phyloP scores from a whole-genome alignment of 2,797 vertebrate species.

The Fistularia commersonii region DNA sequence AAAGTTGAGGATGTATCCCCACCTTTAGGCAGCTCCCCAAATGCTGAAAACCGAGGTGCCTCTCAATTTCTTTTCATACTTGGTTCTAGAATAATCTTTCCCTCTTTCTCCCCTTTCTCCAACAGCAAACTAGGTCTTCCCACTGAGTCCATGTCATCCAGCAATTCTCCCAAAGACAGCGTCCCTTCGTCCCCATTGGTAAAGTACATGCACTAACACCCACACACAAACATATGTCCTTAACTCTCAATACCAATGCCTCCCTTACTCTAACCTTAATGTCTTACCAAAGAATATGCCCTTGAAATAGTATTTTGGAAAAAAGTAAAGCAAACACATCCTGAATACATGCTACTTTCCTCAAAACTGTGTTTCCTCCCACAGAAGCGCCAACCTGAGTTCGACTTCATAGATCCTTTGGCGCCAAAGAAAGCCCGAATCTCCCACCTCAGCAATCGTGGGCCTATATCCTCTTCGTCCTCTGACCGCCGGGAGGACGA shows the following conservation, averaged over 20 bases:
- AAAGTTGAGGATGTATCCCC: too few species aligned
- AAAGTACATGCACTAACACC: slow-evolving; percentile 22
- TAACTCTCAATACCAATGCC: too few species aligned
- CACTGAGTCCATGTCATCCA: slow-evolving; percentile 66
- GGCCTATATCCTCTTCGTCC: slow-evolving; percentile 59
- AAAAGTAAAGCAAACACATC: too few species aligned
- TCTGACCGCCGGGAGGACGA: slow-evolving; percentile 71
- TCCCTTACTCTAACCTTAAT: too few species aligned
- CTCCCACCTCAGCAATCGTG: slow-evolving; percentile 81
- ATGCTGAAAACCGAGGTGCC: too few species aligned
- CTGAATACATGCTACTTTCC: background rate
- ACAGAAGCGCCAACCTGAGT: slow-evolving; percentile 80
- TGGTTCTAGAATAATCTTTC: background rate
- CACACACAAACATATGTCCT: too few species aligned
- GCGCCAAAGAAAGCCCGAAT: slow-evolving; percentile 86
- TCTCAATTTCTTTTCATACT: background rate
- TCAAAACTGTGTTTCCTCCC: slow-evolving; percentile 8
- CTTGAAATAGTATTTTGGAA: too few species aligned
- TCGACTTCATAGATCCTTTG: slow-evolving; percentile 82
- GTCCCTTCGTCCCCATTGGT: slow-evolving; percentile 82
- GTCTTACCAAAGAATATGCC: too few species aligned
- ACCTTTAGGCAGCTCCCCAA: too few species aligned
- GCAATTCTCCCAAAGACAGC: slow-evolving; percentile 74
- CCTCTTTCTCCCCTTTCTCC: slow-evolving; percentile 30
- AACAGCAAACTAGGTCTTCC: slow-evolving; percentile 83